Base-by-base conservation (phyloP, 2,113 vertebrate genomes). In the Amblyornis subalaris region DNA sequence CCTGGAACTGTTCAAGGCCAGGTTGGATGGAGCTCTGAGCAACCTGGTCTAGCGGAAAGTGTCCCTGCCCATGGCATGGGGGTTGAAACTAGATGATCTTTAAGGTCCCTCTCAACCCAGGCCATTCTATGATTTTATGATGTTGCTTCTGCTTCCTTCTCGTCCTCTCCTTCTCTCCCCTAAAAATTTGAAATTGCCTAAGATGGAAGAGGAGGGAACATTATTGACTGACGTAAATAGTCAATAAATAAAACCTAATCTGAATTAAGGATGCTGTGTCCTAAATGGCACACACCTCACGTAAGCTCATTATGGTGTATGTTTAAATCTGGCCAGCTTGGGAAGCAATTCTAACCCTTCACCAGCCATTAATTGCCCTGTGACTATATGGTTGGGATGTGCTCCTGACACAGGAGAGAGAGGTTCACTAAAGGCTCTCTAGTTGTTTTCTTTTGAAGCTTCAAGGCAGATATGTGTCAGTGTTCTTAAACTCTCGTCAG, bases 101-200 rank as follows among this genome's bases (percentile, higher is more conserved):
- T 75, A 61, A 69, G 9, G 29, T 69, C 12, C 18, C 31, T 76
- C 48, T 7, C n/a, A 89, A 54, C 3, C 21, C 25, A 69, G 40
- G 25, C 40, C 22, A 48, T 69, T 61, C 14, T 82, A 12, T 62
- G 24, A 61, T 70, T 70, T 45, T 61, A 70, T 61, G 47, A 35
- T 54, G 38, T 29, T 75, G 8, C 9, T 64, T 38, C 5, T 1
- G 42, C 20, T 61, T 60, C 17, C 26, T 20, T 55, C 10, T 40
- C 53, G 21, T 9, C 14, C 12, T 45, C 18, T 86, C 22, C 14
- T 40, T 45, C 21, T 5, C 2, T 17, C 8, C 3, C 0, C 0
- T 12, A 28, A 4, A 38, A 17, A 15, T 50, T 42, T 90, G 58
- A 58, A 79, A 73, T 79, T 38, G 6, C 29, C 14, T 35, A 9